Base-by-base conservation (phyloP, 2,888 invertebrate species). In the Strigamia maritima region DNA sequence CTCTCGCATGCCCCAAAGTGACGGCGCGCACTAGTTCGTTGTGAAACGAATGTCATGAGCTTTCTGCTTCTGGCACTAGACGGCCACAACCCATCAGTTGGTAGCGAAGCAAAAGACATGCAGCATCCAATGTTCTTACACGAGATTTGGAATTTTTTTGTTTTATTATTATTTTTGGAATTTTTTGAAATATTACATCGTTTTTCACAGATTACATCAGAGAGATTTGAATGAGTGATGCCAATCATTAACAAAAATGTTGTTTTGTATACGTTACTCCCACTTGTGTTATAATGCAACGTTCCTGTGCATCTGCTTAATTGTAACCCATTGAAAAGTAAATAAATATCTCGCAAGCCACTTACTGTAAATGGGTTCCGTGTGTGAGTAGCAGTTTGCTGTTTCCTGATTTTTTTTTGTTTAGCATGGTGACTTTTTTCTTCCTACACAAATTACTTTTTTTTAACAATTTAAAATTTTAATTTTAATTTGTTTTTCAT, bases 31-130 rank as follows among this genome's bases (percentile, higher is more conserved):
- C 54, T 19, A 54, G 54, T 54, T 54, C n/a, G 19, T 54, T 54
- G 19, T 54, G 54, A 54, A 54, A 54, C 54, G 54, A 54, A 54
- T 54, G 54, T 54, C 54, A 54, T 19, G 54, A 54, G 54, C 54
- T 54, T 54, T 54, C 54, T 54, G 54, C 54, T 54, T 54, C 54
- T 54, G 54, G 54, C 54, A 54, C 54, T 54, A 54, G 54, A 54
- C 54, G 54, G 54, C 54, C 54, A 54, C 54, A 54, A 54, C 54
- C 54, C 54, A 54, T 54, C 54, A 54, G 54, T 19, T 54, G 54
- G 54, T 54, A 54, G 54, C 54, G 54, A 54, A 54, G 54, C 54
- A 19, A 49, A 49, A 35, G 35, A n/a, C 44, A 54, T 19, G 54
- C 54, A 54, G 54, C 54, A 19, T 54, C 54, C 54, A 54, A n/a